Evolutionary conservation across 2,113 vertebrate species (phyloP), one percentile per base, ranked within the genome.

Genomic region (Syngnathus floridae): DNA sequence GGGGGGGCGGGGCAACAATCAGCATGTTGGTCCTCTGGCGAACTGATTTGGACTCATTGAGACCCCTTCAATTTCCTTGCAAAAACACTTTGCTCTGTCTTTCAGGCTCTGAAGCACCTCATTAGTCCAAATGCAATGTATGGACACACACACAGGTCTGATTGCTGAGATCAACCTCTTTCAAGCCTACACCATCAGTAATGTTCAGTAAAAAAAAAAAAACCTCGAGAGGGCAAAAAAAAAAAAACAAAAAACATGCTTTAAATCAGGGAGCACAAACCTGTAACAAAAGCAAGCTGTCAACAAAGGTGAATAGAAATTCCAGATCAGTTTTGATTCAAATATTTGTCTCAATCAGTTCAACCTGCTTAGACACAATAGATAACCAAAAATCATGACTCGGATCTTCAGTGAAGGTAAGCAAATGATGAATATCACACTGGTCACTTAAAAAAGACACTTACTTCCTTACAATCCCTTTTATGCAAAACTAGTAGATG

Each of bases 91-190:
- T 17, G 35, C 70, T 41, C 54, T 13, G 62, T 60, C 37, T 35
- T 62, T 61, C 69, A n/a, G 67, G 65, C 38, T 66, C 66, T 80
- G 57, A 74, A 83, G 85, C 64, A 72, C 64, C 76, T 84, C 75
- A 73, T 81, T 52, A 81, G 55, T 57, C 19, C 51, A 37, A 55
- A 58, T 36, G 69, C 73, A 74, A 82, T 56, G 77, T 79, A 80
- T 52, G 46, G 54, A 77, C 76, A 70, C 76, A 45, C 12, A 60
- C 52, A 70, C 63, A 70, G 64, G 52, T 52, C 65, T 80, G 85
- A 84, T 69, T 82, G 66, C 35, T 40, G 70, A 76, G 65, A 19
- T 62, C 17, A 7, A 63, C 41, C 70, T 76, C 66, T 67, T 75
- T 71, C 51, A 72, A 46, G 43, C 57, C 26, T 6, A 45, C 56